Percentiles rank a stretch among this genome's conserved stretches.
These are phyloP conservation scores for Lymantria dispar DNA, from an alignment of 2,888 invertebrate genomes.

Conservation along the genomic window DNA sequence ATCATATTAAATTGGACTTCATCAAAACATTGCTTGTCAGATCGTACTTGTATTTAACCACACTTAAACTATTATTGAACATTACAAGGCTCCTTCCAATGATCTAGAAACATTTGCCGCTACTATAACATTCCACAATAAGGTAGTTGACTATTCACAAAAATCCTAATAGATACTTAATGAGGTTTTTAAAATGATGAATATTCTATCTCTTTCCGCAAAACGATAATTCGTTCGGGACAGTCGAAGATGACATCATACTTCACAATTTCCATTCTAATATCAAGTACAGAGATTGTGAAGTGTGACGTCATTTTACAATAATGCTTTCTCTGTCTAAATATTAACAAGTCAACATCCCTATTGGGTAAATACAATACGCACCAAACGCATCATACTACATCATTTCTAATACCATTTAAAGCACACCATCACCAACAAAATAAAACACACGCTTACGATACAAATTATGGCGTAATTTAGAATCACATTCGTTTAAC, in stretches of 20 bases:
- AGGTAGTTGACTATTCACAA: too few relatives aligned
- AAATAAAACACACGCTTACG: background rate
- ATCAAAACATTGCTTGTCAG: constrained; percentile 30
- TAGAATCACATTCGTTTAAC: constrained; percentile 7
- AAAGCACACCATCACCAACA: constrained; percentile 7
- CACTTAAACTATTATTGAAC: constrained; percentile 35
- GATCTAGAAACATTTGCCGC: constrained; percentile 35
- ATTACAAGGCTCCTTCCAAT: constrained; percentile 36
- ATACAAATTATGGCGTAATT: constrained; percentile 10
- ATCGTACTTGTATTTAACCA: constrained; percentile 15
- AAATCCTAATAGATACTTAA: too few relatives aligned
- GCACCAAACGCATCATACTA: constrained; percentile 4
- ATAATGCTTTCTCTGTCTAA: too few relatives aligned
- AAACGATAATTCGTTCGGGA: too few relatives aligned
- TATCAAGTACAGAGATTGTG: too few relatives aligned
- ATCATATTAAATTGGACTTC: constrained; percentile 8
- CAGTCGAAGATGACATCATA: too few relatives aligned
- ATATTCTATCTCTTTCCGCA: too few relatives aligned
- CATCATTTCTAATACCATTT: constrained; percentile 5
- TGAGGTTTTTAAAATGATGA: too few relatives aligned
- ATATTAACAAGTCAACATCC: too few relatives aligned
- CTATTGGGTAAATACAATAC: background rate
- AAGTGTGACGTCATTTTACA: too few relatives aligned
- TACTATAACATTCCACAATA: too few relatives aligned
- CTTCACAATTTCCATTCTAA: too few relatives aligned